Base-by-base conservation (phyloP, 2,888 invertebrate species). In the Tenthredo amoena region DNA sequence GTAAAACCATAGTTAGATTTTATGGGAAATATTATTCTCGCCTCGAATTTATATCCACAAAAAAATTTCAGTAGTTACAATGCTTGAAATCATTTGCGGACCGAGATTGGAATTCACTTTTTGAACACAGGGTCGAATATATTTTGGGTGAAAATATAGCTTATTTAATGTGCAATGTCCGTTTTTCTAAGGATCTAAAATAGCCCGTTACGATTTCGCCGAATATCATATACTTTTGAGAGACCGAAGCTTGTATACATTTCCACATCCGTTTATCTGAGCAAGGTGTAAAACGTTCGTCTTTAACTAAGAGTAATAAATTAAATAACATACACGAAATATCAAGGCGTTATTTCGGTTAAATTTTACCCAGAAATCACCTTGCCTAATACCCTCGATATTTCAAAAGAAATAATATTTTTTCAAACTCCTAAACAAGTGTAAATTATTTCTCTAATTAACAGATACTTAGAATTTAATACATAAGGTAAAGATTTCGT, bases 101-200 rank as follows among this genome's bases (percentile, higher is more conserved):
- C 10, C 12, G 15, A 47, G 10, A 47, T 43, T 12, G 12, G 10
- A 47, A 47, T 47, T 47, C 47, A 2, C 1, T 10, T 12, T 47
- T 47, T 2, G 12, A 47, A 47, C 43, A 43, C 1, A 43, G 5
- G 50, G 18, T 40, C 43, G 40, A 72, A 37, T 15, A 15, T 47
- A 47, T 47, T n/a, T 72, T 43, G 2, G 72, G 1, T 21, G 6
- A 74, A 21, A 71, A 71, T 18, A 77, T 76, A 47, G 47, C 47
- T 76, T 43, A 10, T n/a, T 55, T 77, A 34, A 77, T 34, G 34
- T 31, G 55, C 50, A 77, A 55, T 55, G 31, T 34, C 77, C 55
- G 77, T 55, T 55, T 34, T n/a, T n/a, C 77, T 34, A 26, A 74
- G 34, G 21, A 77, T 18, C 55, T 26, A 77, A 77, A 55, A 50